Base-by-base conservation (phyloP, 2,888 invertebrate species). In the Amblyjoppa proteus region DNA sequence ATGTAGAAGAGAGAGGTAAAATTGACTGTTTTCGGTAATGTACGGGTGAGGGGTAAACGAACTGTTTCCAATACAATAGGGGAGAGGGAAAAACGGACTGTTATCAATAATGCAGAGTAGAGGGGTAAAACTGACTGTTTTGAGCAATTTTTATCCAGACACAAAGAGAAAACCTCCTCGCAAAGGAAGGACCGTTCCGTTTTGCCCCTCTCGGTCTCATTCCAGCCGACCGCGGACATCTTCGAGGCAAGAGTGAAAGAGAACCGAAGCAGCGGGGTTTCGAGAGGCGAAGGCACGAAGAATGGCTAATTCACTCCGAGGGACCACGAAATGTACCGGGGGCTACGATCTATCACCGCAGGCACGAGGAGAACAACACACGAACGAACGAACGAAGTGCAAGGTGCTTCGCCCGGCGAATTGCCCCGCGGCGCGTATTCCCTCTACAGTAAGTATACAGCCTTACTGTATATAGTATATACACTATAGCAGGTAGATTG, bases 281-380 rank as follows among this genome's bases (percentile, higher is more conserved):
- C 81, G 61, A 58, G 75, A 81, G 75, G 71, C 78, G 69, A 70
- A 78, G 83, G 78, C 80, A 81, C 83, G 83, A 85, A 86, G 86
- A 84, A 88, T 84, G 84, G 83, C 81, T 82, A 87, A 88, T 88
- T 84, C 85, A 84, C 81, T 78, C 80, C 41, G 69, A 77, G 84
- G 68, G 61, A 87, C 84, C 66, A 81, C 83, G 82, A 85, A 88
- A 87, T 45, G 76, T 79, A 81, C 74, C 70, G 66, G 11, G 45
- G 68, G 61, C 80, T 80, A 80, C 83, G 68, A 85, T 83, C 83
- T 83, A 85, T 85, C 83, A 68, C 58, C 51, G 73, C 80, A 51
- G 75, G 75, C 70, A 80, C 73, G 83, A 77, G 83, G 79, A 85
- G 78, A 66, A 83, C 78, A 66, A 78, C 68, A 78, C 78, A 83